Evolutionary conservation across 2,113 vertebrate species (phyloP).

Genomic region (Lepidothrix coronata): DNA sequence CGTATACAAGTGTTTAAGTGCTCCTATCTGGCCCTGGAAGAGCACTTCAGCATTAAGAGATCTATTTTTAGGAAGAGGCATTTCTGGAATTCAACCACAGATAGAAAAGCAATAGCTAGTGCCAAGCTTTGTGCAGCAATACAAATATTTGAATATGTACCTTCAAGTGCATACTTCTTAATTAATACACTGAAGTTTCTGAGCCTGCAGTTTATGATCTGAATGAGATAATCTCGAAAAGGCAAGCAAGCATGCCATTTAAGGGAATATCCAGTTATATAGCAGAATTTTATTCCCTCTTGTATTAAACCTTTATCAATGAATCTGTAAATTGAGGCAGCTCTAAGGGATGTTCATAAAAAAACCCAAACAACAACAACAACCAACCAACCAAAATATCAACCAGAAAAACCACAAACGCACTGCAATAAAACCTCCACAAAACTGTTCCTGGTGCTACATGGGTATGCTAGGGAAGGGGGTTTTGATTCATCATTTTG

Average conservation of each 20-base stretch:
- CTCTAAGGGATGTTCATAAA: background rate
- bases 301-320: background rate
- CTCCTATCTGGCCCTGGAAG: constrained; percentile 40
- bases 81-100: constrained; percentile 40
- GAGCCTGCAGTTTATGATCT: background rate
- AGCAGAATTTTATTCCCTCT: background rate
- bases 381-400: background rate
- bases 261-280: background rate
- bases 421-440: background rate
- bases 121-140: background rate
- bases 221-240: background rate
- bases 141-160: background rate
- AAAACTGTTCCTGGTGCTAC: background rate
- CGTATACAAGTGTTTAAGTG: background rate
- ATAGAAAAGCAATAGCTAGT: background rate
- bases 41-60: constrained; percentile 16
- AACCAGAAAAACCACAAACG: background rate
- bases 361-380: background rate
- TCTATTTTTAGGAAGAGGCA: constrained; percentile 65
- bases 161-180: background rate
- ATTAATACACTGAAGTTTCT: background rate
- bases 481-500: background rate
- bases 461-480: background rate
- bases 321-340: background rate
- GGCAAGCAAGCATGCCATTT: background rate